A percentile compares a stretch with the other conserved stretches of the same genome.
Conservation (phyloP, 2,888 invertebrate species). For the Oscheius myriophilus region DNA sequence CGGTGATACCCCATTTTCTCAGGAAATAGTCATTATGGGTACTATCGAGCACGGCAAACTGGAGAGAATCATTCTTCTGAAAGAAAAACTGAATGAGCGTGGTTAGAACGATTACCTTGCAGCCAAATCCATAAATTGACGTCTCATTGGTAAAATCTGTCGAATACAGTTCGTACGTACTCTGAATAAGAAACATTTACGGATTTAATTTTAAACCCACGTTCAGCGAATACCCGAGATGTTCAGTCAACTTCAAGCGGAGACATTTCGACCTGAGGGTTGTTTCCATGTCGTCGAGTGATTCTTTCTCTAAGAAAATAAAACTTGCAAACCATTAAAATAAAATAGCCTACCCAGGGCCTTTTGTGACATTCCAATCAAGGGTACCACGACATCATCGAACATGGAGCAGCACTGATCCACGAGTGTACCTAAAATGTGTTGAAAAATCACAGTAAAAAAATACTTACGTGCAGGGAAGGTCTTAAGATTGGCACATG, state of each 20-base stretch:
- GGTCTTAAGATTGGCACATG: neutral
- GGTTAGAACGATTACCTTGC: neutral
- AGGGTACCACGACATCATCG: constrained; percentile 6
- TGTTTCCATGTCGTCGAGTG: neutral
- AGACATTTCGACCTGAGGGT: neutral
- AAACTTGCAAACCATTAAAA: neutral
- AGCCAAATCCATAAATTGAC: constrained; percentile 17
- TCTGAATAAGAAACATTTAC: neutral
- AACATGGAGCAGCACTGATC: constrained; percentile 21
- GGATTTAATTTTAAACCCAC: neutral
- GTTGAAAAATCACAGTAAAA: neutral
- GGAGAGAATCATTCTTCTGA: constrained; percentile 22
- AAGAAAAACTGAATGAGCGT: neutral
- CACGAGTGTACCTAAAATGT: constrained; percentile 7
- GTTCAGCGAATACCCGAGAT: constrained; percentile 9
- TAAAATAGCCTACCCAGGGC: neutral
- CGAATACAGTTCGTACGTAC: neutral
- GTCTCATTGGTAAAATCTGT: neutral
- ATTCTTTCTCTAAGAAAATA: neutral
- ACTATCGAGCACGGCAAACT: constrained; percentile 23
- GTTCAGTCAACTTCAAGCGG: constrained; percentile 18
- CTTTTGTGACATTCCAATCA: neutral
- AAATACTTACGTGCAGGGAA: constrained; percentile 3
- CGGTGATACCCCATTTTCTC: constrained; percentile 25
- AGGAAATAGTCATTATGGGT: neutral